phyloP scores from a whole-genome alignment of 2,888 invertebrate genomes.

The Epistrophe eligans region DNA sequence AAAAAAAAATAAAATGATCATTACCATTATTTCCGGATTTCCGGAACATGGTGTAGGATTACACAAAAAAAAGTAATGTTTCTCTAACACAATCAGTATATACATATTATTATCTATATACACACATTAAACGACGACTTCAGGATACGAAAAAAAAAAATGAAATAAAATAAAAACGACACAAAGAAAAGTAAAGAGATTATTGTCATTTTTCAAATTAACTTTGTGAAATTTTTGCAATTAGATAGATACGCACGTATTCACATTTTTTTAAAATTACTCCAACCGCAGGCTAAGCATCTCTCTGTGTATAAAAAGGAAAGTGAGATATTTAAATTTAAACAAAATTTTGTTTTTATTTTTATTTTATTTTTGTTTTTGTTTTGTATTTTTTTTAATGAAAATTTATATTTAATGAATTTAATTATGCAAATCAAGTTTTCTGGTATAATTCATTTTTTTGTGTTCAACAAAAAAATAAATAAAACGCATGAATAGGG shows the following conservation, averaged over 20 bases:
- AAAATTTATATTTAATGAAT: slow-evolving; percentile 23
- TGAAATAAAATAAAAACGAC: slow-evolving; percentile 2
- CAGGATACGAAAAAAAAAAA: neutral
- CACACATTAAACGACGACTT: neutral
- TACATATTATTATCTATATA: neutral
- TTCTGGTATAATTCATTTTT: neutral
- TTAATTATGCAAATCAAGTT: slow-evolving; percentile 22
- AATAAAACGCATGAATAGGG: neutral
- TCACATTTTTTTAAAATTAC: slow-evolving; percentile 24
- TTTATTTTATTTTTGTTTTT: neutral
- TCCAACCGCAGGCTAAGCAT: neutral
- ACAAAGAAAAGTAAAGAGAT: slow-evolving; percentile 9
- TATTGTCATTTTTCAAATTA: slow-evolving; percentile 35
- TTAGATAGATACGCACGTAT: slow-evolving; percentile 40
- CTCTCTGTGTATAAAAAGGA: no score
- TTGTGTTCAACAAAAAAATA: neutral
- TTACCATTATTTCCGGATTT: slow-evolving; percentile 42
- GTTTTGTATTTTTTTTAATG: neutral
- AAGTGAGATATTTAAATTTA: neutral
- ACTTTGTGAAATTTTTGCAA: slow-evolving; percentile 45
- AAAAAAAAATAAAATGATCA: slow-evolving; percentile 17
- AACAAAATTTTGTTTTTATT: neutral
- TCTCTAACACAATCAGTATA: neutral
- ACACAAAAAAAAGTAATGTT: neutral
- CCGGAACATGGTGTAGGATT: slow-evolving; percentile 11